phyloP scores from a whole-genome alignment of 2,113 vertebrate species.

The Thunnus thynnus region DNA sequence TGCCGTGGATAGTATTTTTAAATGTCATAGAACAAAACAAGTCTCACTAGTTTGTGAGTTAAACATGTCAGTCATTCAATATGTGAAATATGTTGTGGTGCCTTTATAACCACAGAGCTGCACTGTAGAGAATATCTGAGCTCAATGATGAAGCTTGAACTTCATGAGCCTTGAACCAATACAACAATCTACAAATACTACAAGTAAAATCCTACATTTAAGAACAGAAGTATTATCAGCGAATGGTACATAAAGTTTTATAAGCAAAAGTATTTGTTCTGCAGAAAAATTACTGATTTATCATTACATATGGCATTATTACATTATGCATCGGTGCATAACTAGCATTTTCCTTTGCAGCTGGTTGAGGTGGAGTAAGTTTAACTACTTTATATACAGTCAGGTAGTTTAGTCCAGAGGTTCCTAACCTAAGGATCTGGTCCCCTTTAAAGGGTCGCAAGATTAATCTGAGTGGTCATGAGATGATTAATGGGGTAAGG shows the following conservation, averaged over 20 bases:
- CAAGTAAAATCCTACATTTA: neutral
- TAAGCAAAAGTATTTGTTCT: neutral
- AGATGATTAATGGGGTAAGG: neutral
- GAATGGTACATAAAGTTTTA: neutral
- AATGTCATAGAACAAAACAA: neutral
- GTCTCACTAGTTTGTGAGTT: neutral
- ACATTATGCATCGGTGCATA: neutral
- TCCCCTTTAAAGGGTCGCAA: neutral
- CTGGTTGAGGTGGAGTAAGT: neutral
- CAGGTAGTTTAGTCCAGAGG: neutral
- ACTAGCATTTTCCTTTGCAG: too few species aligned
- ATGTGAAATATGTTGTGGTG: neutral
- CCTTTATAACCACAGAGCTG: slow-evolving; percentile 17
- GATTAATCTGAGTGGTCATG: neutral
- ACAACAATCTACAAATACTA: neutral
- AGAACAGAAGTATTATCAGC: neutral
- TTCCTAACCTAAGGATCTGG: neutral
- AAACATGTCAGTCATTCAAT: neutral
- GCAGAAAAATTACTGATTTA: too few species aligned
- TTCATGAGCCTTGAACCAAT: neutral
- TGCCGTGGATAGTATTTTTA: neutral
- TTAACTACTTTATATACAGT: neutral
- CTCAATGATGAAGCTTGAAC: neutral
- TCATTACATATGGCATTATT: too few species aligned
- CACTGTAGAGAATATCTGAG: slow-evolving; percentile 3